These are phyloP conservation scores for Sitta carolinensis DNA, from an alignment of 2,797 vertebrate species.

Conservation along the genomic window DNA sequence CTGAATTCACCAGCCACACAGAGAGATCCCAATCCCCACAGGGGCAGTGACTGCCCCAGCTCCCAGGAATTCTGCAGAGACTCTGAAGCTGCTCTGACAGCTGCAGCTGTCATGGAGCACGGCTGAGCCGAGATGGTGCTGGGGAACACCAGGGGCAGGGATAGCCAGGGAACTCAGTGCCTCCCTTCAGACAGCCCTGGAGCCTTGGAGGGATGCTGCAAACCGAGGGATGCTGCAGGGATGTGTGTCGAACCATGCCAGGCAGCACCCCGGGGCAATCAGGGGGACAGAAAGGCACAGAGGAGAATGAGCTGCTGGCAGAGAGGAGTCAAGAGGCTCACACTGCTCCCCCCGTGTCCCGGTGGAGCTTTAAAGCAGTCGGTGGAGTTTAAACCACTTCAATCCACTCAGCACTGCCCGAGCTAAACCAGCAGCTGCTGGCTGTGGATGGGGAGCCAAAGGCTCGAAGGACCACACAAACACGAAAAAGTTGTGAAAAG, in stretches of 20 bases:
- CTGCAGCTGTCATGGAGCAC: fast-evolving
- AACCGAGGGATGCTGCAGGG: neutral
- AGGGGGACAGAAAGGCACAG: too few relatives aligned
- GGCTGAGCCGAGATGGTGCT: fast-evolving
- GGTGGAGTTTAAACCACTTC: slow-evolving; percentile 29
- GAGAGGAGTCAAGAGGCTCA: neutral
- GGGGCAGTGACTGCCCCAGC: neutral
- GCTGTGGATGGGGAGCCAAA: neutral
- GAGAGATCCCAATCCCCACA: neutral
- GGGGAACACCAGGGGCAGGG: neutral
- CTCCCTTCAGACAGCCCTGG: neutral
- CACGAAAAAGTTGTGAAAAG: neutral
- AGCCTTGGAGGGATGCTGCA: neutral
- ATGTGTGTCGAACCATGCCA: neutral
- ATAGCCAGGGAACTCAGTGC: neutral
- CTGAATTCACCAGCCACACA: neutral
- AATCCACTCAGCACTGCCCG: neutral
- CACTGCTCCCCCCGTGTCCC: neutral
- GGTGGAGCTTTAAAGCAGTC: neutral
- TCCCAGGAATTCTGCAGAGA: neutral
- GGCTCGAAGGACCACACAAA: neutral
- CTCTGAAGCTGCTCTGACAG: neutral
- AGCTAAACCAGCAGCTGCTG: neutral
- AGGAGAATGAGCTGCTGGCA: slow-evolving; percentile 9
- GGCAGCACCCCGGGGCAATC: neutral